Base-by-base conservation (phyloP, 2,888 invertebrate genomes). In the Gerris lacustris region DNA sequence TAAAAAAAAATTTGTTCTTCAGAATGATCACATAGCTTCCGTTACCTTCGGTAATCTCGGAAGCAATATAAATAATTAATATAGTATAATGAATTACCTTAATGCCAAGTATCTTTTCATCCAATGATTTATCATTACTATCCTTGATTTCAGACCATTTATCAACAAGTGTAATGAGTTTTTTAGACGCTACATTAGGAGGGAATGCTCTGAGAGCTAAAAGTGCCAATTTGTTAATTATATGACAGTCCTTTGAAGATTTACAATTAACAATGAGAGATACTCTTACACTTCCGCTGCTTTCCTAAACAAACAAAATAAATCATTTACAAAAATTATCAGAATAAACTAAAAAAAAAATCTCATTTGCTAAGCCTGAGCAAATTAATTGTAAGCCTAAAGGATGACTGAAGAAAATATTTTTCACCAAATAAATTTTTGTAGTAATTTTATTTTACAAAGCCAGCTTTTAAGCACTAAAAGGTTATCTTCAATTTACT, bases 201-300 rank as follows among this genome's bases (percentile, higher is more conserved):
- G 67, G 31, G 9, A 69, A 67, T 9, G 72, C 31, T n/a, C 70
- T 69, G 43, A 89, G 80, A 0, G 89, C 88, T 0, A 90, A 86
- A 76, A 91, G 79, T 6, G 86, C 87, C 44, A 90, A 83, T 78
- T 86, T 86, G 80, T 91, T 91, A 9, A 91, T 83, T 75, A 86
- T 85, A 73, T 86, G 63, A 11, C 68, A 67, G 17, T 74, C 69
- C 7, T 67, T 63, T 6, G 70, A 17, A 9, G 67, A 71, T 17
- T 62, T 69, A 45, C 73, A 73, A 71, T 76, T 77, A 6, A 76
- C 70, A 31, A 92, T 84, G 77, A 92, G 86, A 0, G 88, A 87
- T 31, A 90, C 84, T 69, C 92, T 85, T 0, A 87, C 84, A 74
- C 89, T 88, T 9, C 86, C 84, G 55, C 87, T 87, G 45, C 86